Base-by-base conservation (phyloP, 30 jellyfish, hydroid and myxozoan species). In the Catostylus mosaicus region DNA sequence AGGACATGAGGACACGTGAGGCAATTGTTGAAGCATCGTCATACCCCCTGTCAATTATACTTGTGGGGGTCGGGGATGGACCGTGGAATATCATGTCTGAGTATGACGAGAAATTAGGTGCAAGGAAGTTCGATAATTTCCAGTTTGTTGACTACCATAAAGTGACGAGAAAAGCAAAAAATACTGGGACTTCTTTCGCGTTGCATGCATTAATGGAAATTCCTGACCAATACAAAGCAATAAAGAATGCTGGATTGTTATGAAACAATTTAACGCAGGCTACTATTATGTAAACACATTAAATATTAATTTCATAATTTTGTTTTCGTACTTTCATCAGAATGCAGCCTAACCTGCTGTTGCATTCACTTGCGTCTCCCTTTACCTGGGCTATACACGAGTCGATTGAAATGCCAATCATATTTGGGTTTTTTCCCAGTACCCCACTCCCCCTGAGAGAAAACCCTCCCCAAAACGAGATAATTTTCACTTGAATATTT, bases 31-130 rank as follows among this genome's bases (percentile, higher is more conserved):
- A 78, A 33, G 97, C 97, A 10, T 90, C 97, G 1, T 22, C 30
- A 14, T 77, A 70, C 36, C 97, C 97, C 5, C 84, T 90, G 74
- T 90, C 97, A 22, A 90, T 90, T 14, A 85, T 90, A 54, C 81
- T 90, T 14, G 97, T 90, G 1, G 97, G 97, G 63, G 97, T 90
- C 5, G 97, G 97, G 33, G 97, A 90, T 72, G 97, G 97, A 3
- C 97, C 97, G 2, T 90, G 97, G 97, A 77, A 90, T 62, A 67
- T 63, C 47, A 90, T 90, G 97, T 60, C 71, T 23, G 93, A 89
- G 47, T 90, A 90, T 61, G 97, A 90, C 66, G 96, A 85, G 47
- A 85, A 84, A 36, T 82, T 90, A 26, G 87, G 96, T 1, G 30
- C 73, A 30, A 56, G 97, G 51, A 90, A 77, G 43, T 90, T 90